Percentiles rank a stretch among this genome's conserved stretches.
These are phyloP conservation scores for Nemurella pictetii DNA, from an alignment of 2,888 invertebrate species.

Conservation along the genomic window DNA sequence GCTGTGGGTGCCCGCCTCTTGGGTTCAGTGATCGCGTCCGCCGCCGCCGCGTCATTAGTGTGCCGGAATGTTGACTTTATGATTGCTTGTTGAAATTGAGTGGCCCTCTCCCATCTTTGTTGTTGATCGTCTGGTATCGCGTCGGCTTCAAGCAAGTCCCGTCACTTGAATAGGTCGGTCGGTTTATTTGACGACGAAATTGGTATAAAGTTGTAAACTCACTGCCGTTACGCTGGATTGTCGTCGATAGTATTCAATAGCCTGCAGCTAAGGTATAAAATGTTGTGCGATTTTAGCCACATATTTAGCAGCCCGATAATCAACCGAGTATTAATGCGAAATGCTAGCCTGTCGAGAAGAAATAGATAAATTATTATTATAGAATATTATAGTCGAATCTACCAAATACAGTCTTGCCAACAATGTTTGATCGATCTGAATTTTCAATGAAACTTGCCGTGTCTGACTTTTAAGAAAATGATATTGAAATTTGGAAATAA, in stretches of 20 bases:
- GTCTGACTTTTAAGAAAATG: background rate
- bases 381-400: background rate
- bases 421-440: background rate
- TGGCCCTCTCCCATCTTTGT: background rate
- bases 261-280: background rate
- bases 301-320: background rate
- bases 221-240: slow-evolving; percentile 14
- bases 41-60: background rate
- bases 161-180: background rate
- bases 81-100: slow-evolving; percentile 1
- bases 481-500: background rate
- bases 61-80: slow-evolving; percentile 16
- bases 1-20: slow-evolving; percentile 93
- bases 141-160: background rate
- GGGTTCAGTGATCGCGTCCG: slow-evolving; percentile 73
- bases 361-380: background rate
- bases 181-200: background rate
- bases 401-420: background rate
- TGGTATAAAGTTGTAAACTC: background rate
- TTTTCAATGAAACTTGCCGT: background rate
- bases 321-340: background rate
- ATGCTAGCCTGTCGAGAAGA: background rate
- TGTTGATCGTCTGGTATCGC: background rate
- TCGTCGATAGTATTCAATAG: background rate
- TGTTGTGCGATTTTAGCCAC: slow-evolving; percentile 13